Percentiles rank a stretch among this genome's conserved stretches.
phyloP scores from a whole-genome alignment of 2,888 invertebrate genomes.

The Mythimna loreyi region DNA sequence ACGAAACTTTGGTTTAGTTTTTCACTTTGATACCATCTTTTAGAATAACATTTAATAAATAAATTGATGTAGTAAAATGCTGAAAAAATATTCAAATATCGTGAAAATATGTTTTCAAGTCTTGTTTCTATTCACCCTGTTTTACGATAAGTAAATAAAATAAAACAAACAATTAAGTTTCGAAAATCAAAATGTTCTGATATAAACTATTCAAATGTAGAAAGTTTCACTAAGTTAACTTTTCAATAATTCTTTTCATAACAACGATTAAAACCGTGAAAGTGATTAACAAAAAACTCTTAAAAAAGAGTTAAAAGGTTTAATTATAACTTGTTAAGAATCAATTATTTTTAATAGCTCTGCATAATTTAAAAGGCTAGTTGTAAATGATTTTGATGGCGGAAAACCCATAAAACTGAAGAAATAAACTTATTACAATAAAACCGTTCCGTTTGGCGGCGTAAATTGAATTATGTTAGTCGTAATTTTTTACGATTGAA shows the following conservation, averaged over 20 bases:
- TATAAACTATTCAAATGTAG: no score
- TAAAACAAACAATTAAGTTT: no score
- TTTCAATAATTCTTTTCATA: not conserved
- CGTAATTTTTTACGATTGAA: not conserved
- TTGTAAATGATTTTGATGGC: slow-evolving; percentile 20
- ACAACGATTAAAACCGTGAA: slow-evolving; percentile 8
- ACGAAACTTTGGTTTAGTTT: no score
- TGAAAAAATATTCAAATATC: no score
- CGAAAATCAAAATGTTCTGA: no score
- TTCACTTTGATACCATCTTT: no score
- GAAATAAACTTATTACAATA: not conserved
- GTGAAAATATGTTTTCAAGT: no score
- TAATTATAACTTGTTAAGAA: slow-evolving; percentile 43
- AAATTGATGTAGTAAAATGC: no score
- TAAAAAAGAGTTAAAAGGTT: slow-evolving; percentile 14
- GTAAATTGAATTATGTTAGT: not conserved
- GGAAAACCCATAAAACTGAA: slow-evolving; percentile 7
- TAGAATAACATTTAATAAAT: no score
- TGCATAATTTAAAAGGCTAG: slow-evolving; percentile 21
- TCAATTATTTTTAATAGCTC: slow-evolving; percentile 45
- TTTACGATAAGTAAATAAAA: no score
- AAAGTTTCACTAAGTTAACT: not conserved
- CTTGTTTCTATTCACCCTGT: no score
- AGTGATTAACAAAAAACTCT: not conserved
- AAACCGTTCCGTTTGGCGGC: not conserved